Evolutionary conservation across 2,113 vertebrate genomes (phyloP), one percentile per base, ranked within the genome.

Genomic region (Cygnus atratus): DNA sequence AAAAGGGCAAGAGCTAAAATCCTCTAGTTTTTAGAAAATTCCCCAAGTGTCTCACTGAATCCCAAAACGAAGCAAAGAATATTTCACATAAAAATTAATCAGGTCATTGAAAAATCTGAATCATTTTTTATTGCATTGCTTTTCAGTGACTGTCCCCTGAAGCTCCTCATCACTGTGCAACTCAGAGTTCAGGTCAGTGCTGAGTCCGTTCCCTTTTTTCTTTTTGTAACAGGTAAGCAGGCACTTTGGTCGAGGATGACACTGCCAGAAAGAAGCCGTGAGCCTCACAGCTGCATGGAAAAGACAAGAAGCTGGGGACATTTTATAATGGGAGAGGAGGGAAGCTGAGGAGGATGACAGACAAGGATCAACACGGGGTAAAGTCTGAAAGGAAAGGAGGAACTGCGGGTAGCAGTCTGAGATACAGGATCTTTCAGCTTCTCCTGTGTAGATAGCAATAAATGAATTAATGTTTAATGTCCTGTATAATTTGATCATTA

Each of bases 141-240:
- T 76, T 73, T 72, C 13, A 50, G 33, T 44, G 35, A 21, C 13
- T 48, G 79, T 58, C 50, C 43, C 7, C 13, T 87, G 15, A 65
- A 66, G 48, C 18, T 80, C 4, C 0, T 2, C 61, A 61, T 61
- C 2, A 0, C 18, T 43, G 24, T 44, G 44, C 26, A 46, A 7
- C 11, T 73, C 22, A 19, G 28, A 5, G 3, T 13, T 54, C 29
- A 15, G 8, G 10, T 62, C 29, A 26, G 13, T 31, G 50, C 11
- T 31, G 44, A 67, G 17, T 72, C 17, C 52, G 22, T 8, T 72
- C n/a, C 18, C 11, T 63, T 37, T 72, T 37, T 72, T 21, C 20
- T 88, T 6, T 14, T 29, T 46, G 7, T 58, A 17, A 37, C 2
- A 37, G 6, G 39, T 29, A 44, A 3, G 5, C 14, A 3, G 3